Conservation (phyloP, 2,888 invertebrate genomes). For the Nymphalis c-album region DNA sequence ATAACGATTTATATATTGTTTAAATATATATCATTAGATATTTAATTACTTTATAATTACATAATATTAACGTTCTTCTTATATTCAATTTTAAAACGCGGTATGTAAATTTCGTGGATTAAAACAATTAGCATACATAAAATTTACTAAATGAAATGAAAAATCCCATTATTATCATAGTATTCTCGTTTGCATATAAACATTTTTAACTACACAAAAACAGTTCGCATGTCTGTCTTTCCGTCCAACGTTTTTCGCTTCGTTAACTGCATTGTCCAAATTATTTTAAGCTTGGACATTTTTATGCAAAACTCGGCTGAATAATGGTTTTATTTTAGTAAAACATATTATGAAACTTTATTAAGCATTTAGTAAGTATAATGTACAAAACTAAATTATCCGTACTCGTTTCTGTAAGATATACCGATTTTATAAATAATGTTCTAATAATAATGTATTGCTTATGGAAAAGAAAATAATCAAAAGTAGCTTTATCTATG, state of each 20-base stretch:
- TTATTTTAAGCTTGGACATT: constrained; percentile 14
- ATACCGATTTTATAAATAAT: too few species aligned
- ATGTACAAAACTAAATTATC: too few species aligned
- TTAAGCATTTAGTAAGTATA: background rate
- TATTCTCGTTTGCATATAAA: constrained; percentile 4
- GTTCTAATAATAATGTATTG: too few species aligned
- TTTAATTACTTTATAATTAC: too few species aligned
- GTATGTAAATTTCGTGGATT: background rate
- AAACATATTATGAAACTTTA: background rate
- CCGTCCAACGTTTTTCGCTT: constrained; percentile 11
- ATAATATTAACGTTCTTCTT: too few species aligned
- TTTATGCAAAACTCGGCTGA: constrained; percentile 11
- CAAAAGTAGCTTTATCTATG: too few species aligned
- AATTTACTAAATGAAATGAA: constrained; percentile 7
- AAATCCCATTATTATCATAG: constrained; percentile 9
- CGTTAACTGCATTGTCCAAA: constrained; percentile 11
- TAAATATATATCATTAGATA: too few species aligned
- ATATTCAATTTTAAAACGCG: background rate
- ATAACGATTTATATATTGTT: too few species aligned
- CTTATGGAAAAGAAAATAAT: too few species aligned
- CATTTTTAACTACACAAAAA: constrained; percentile 1
- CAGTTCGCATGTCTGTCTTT: constrained; percentile 8
- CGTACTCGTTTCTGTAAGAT: too few species aligned
- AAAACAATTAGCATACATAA: constrained; percentile 8
- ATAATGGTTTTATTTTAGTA: constrained; percentile 5